Evolutionary conservation across 2,797 vertebrate genomes (phyloP), one percentile per base, ranked within the genome.

Genomic region (Acrossocheilus wenchowensis): DNA sequence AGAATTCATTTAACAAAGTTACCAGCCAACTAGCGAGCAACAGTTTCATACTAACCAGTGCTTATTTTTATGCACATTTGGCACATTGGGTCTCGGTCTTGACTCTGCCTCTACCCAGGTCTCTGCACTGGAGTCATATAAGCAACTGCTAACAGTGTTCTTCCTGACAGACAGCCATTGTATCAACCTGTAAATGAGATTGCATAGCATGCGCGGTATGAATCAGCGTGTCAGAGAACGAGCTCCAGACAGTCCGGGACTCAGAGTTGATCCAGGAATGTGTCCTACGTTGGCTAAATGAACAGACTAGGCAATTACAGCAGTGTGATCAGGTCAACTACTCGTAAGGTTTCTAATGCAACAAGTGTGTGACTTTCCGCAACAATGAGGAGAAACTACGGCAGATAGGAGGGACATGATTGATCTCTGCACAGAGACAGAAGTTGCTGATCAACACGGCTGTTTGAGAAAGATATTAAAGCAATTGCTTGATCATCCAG

Each of bases 401-500:
- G 34, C 34, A 36, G 34, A 36, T 36, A 36, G 34, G 34, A 36
- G 34, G 34, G 3, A 36, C 34, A 36, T 36, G 34, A 36, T 36
- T 36, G 34, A 36, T 36, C 34, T 36, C 34, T 4, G 34, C 34
- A 36, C 34, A 36, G 6, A 21, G 69, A 85, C 36, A 89, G 34
- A 85, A 78, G 80, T 17, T 74, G n/a, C n/a, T 74, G 72, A 74
- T 5, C 43, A 74, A 34, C 26, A 34, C 6, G 62, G 26, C 4
- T 2, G 2, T 66, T 2, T 73, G n/a, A 74, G 64, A 54, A 48
- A 74, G 60, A 54, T 43, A 80, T 52, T 79, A 69, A 57, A 62
- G 23, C n/a, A 26, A 64, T 89, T 84, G 36, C 84, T 83, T 68
- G 15, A 68, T 4, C 30, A 34, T 34, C 64, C 78, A 36, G 89